Conservation (phyloP, 2,888 invertebrate genomes). For the Plagodis pulveraria region DNA sequence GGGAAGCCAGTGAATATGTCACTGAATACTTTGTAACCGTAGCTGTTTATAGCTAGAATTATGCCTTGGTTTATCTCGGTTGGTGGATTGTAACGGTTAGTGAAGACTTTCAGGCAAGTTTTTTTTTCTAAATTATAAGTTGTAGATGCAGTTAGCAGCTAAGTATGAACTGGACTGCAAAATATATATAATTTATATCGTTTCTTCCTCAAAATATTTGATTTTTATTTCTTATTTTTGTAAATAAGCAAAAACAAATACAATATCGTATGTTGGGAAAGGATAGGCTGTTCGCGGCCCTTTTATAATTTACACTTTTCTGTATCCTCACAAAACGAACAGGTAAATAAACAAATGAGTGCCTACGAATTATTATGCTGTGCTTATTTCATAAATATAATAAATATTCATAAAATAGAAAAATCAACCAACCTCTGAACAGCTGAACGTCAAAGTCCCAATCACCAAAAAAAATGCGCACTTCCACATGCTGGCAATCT, state of each 20-base stretch:
- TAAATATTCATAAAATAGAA: conserved; percentile 45
- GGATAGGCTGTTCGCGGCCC: too few relatives aligned
- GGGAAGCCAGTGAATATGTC: background rate
- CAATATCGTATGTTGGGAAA: too few relatives aligned
- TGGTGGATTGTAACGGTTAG: conserved; percentile 16
- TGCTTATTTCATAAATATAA: too few relatives aligned
- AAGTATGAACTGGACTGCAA: background rate
- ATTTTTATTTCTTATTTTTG: too few relatives aligned
- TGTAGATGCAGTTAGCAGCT: background rate
- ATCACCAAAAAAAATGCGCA: conserved; percentile 67
- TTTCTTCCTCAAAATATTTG: too few relatives aligned
- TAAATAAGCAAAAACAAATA: too few relatives aligned
- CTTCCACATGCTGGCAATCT: conserved; percentile 69
- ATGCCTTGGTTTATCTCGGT: conserved; percentile 7
- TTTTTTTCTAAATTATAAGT: background rate
- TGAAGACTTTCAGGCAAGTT: conserved; percentile 10
- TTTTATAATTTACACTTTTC: too few relatives aligned
- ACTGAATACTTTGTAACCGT: background rate
- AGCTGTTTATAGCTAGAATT: conserved; percentile 9
- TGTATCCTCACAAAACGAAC: too few relatives aligned
- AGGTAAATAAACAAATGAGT: too few relatives aligned
- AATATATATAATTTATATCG: background rate
- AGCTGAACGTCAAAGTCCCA: conserved; percentile 67
- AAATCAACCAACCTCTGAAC: conserved; percentile 64
- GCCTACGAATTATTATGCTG: too few relatives aligned